Evolutionary conservation across 92 coral and sea anemone genomes (phyloP).

Genomic region (Scolanthus callimorphus): DNA sequence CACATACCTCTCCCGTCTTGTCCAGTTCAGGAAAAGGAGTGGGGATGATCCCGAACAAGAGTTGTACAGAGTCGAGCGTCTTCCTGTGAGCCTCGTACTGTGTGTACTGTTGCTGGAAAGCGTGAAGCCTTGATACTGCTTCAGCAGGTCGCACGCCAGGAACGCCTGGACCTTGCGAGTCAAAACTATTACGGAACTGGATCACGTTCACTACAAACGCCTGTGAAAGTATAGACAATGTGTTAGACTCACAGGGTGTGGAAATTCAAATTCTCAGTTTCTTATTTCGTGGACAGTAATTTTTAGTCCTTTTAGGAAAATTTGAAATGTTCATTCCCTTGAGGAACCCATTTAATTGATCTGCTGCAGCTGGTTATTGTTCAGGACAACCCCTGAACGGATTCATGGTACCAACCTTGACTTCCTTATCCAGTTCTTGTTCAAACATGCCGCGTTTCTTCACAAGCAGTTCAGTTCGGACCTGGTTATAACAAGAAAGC

Average conservation of each 20-base stretch:
- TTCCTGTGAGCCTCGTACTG: constrained; percentile 87
- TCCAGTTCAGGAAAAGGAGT: constrained; percentile 93
- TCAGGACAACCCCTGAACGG: no score
- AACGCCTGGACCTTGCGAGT: constrained; percentile 97
- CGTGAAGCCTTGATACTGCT: constrained; percentile 85
- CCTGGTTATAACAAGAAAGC: constrained; percentile 27
- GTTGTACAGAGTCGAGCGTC: constrained; percentile 91
- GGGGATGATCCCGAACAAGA: constrained; percentile 84
- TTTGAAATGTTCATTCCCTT: no score
- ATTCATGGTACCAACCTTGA: no score
- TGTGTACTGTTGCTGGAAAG: constrained; percentile 90
- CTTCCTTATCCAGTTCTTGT: constrained; percentile 97
- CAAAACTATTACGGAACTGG: constrained; percentile 99
- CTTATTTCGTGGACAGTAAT: no score
- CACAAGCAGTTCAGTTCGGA: constrained; percentile 79
- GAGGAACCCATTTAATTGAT: no score
- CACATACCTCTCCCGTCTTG: constrained; percentile 96
- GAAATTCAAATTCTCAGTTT: no score
- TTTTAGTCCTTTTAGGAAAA: neutral
- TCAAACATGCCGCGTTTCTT: constrained; percentile 95
- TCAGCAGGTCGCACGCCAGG: constrained; percentile 96
- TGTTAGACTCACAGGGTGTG: no score
- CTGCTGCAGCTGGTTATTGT: no score
- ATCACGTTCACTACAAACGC: constrained; percentile 97
- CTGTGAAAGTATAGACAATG: no score